Conservation (phyloP, 2,113 vertebrate species). For the Notiomystis cincta region DNA sequence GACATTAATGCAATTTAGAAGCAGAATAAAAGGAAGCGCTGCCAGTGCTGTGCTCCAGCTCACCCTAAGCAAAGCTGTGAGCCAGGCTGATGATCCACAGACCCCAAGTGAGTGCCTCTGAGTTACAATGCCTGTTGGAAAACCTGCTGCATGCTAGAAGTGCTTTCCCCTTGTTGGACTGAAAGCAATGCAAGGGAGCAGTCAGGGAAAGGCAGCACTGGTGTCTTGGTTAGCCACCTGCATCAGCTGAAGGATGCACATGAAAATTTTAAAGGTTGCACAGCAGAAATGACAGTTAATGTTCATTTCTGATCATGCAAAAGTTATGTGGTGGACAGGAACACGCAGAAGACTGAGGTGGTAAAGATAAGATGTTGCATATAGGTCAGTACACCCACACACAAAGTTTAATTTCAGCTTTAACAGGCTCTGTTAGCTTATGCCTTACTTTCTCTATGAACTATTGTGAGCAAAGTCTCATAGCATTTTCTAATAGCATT, state of each 20-base stretch:
- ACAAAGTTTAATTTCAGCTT: neutral
- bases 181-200: neutral
- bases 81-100: neutral
- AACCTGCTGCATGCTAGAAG: neutral
- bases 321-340: neutral
- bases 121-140: neutral
- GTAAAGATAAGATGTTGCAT: neutral
- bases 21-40: constrained; percentile 29
- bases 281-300: neutral
- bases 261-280: neutral
- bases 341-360: neutral
- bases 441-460: neutral
- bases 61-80: neutral
- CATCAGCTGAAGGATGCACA: neutral
- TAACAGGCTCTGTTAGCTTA: neutral
- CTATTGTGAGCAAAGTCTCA: neutral
- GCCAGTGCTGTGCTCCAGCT: neutral
- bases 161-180: neutral
- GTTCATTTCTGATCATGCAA: neutral
- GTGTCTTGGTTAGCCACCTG: neutral
- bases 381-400: neutral
- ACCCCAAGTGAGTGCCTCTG: neutral
- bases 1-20: constrained; percentile 44
- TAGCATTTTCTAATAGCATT: neutral
- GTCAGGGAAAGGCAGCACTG: neutral